Percentiles rank a stretch among this genome's conserved stretches.
Evolutionary conservation across 2,113 vertebrate genomes (phyloP).

Genomic region (Sitta europaea): DNA sequence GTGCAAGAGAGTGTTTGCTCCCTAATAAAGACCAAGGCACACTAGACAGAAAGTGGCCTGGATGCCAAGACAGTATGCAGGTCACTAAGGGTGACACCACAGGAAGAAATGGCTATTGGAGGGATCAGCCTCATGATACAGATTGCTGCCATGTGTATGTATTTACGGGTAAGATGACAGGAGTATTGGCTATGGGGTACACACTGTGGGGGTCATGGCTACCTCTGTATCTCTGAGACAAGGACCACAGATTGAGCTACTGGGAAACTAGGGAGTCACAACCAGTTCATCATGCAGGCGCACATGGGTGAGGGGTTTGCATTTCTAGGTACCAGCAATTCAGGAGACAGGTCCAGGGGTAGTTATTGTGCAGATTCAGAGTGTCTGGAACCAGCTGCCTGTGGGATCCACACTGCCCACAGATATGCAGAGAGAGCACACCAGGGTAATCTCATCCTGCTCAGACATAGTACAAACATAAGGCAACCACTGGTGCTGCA

Average conservation of each 20-base stretch:
- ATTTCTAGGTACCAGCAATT: not conserved
- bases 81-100: not conserved
- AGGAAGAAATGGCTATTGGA: not conserved
- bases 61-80: rapidly evolving
- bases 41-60: not conserved
- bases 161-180: not conserved
- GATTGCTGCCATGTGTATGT: not conserved
- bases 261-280: not conserved
- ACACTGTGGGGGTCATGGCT: not conserved
- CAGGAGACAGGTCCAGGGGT: not conserved
- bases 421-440: rapidly evolving
- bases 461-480: not conserved
- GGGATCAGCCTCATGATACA: not conserved
- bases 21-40: not conserved
- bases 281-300: not conserved
- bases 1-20: not conserved
- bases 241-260: not conserved
- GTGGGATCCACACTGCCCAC: rapidly evolving
- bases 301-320: not conserved
- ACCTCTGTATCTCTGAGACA: not conserved
- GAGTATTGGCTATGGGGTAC: too few species aligned
- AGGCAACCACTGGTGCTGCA: not conserved
- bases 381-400: not conserved
- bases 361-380: not conserved
- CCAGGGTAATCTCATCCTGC: not conserved